Conservation (phyloP, 2,113 vertebrate species). For the Dasyornis broadbenti region DNA sequence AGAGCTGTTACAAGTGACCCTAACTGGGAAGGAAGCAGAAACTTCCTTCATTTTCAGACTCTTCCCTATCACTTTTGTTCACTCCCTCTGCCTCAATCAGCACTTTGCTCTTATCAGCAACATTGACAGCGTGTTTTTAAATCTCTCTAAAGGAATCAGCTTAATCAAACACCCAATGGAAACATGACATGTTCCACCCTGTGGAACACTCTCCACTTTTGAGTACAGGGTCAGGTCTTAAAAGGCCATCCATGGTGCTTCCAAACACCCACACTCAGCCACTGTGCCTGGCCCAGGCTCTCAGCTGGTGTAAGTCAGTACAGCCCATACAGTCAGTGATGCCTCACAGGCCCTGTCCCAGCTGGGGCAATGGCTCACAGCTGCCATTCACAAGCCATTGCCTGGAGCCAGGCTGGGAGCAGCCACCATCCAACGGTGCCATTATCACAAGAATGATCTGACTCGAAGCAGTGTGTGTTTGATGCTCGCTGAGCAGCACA, state of each 20-base stretch:
- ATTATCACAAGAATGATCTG: rapidly evolving
- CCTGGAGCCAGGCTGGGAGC: background rate
- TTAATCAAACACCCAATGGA: background rate
- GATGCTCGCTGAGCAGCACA: rapidly evolving
- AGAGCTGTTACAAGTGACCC: background rate
- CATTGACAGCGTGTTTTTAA: background rate
- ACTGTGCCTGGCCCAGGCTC: background rate
- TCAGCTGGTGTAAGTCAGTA: background rate
- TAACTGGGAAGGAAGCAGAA: background rate
- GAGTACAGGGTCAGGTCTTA: background rate
- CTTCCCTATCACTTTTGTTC: background rate
- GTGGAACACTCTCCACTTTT: background rate
- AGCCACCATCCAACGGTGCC: background rate
- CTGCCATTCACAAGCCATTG: background rate
- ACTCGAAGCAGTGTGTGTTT: background rate
- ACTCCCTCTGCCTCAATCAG: background rate
- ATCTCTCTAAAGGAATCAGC: background rate
- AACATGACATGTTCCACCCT: background rate
- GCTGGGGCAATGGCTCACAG: background rate
- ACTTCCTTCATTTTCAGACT: background rate
- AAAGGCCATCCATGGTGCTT: background rate
- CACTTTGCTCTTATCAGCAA: background rate
- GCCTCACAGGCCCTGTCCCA: background rate
- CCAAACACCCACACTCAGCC: background rate
- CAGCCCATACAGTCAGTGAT: background rate